Evolutionary conservation across 2,797 vertebrate species (phyloP), one percentile per base, ranked within the genome.

Genomic region (Spinibarbus caldwelli): DNA sequence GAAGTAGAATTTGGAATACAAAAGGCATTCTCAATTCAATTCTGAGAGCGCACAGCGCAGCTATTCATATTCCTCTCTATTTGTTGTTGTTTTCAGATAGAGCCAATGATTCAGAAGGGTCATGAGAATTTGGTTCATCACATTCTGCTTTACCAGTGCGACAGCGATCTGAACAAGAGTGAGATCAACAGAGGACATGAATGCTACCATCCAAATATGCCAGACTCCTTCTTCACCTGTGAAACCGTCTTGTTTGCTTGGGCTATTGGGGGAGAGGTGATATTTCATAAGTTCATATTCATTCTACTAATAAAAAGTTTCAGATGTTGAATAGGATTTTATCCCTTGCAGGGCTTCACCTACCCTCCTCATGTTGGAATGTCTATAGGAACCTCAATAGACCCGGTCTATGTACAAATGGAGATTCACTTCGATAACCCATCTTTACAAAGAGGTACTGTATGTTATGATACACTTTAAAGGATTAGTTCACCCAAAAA

Each of bases 201-300:
- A 86, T 97, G 96, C 83, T 96, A 95, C 89, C 96, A 97, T 77
- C 95, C 96, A 29, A 97, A 97, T 88, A 97, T 97, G 96, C 96
- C 96, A 0, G 96, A 97, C 52, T 94, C 95, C 1, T 97, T 97
- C 88, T 89, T 95, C 17, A 96, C 95, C 1, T 97, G 96, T 45
- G 95, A 97, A 91, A 96, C 96, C 0, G 93, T 97, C 70, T 91
- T 97, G 91, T 96, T 96, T 43, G 96, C 96, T 38, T 97, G 96
- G 96, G 96, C 96, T 89, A 96, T 96, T 78, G 96, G 96, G 87
- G 96, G 96, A 91, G 95, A 97, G 96, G 96, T 97, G 91, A 1
- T 47, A 67, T 66, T 47, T 80, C 38, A 21, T 41, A 8, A 10
- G 0, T 64, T 67, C 34, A 38, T 31, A 14, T 21, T 67, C 4